Evolutionary conservation across 2,888 invertebrate species (phyloP).

Genomic region (Gymnosoma rotundatum): DNA sequence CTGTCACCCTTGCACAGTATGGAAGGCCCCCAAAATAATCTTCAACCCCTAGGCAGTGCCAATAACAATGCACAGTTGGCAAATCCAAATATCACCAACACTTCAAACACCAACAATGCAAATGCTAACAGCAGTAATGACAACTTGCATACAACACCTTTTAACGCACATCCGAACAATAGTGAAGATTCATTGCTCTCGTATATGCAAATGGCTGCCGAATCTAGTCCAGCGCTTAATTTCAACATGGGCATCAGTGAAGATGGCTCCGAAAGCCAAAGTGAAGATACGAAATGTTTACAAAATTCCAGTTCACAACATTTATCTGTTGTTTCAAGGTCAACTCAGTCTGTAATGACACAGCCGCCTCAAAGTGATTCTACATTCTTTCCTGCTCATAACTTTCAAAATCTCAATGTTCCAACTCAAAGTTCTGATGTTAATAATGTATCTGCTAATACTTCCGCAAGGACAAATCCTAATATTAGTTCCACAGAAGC

Average conservation of each 20-base stretch:
- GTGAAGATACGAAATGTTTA: constrained; percentile 75
- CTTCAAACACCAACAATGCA: constrained; percentile 53
- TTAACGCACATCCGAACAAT: constrained; percentile 67
- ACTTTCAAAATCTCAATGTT: constrained; percentile 73
- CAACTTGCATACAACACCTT: constrained; percentile 27
- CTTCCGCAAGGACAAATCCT: constrained; percentile 37
- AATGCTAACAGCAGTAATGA: constrained; percentile 26
- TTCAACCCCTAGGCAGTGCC: constrained; percentile 67
- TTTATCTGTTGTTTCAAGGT: constrained; percentile 21
- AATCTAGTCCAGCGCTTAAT: constrained; percentile 77
- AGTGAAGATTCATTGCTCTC: constrained; percentile 80
- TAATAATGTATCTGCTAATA: constrained; percentile 19
- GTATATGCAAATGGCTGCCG: constrained; percentile 80
- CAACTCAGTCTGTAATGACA: constrained; percentile 63
- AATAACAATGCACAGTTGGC: constrained; percentile 54
- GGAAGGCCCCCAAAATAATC: constrained; percentile 66
- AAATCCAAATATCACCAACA: constrained; percentile 59
- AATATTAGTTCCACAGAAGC: constrained; percentile 73
- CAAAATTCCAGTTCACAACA: constrained; percentile 50
- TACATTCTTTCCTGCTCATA: constrained; percentile 74
- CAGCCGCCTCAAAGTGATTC: constrained; percentile 70
- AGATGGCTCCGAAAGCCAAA: constrained; percentile 76
- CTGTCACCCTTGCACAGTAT: constrained; percentile 77
- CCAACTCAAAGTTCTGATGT: constrained; percentile 53
- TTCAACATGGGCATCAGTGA: constrained; percentile 80